phyloP scores from a whole-genome alignment of 1,140 invertebrate genomes.

The Brachionus paranguensis region DNA sequence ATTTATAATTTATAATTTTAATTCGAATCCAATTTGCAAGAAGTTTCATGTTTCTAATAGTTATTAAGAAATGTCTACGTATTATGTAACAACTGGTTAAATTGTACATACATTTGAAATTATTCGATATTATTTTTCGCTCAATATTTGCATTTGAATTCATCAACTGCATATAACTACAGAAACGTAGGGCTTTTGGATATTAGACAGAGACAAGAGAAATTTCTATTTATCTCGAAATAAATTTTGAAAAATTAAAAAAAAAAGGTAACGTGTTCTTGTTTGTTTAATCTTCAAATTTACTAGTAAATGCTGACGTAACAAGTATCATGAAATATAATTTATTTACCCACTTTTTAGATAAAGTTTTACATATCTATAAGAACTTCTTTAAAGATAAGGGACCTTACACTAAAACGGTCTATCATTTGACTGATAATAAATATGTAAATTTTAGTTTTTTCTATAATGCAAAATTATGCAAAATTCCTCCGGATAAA shows the following conservation, averaged over 20 bases:
- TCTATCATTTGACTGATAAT: not conserved
- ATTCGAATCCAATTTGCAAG: not conserved
- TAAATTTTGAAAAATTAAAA: not conserved
- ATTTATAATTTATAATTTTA: not conserved
- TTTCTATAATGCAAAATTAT: not conserved
- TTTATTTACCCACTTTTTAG: not conserved
- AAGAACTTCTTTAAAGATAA: not conserved
- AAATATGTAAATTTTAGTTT: not conserved
- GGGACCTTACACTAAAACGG: not conserved
- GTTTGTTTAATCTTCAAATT: not conserved
- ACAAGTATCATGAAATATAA: not conserved
- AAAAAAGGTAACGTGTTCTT: not conserved
- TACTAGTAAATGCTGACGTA: not conserved
- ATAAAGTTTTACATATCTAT: not conserved
- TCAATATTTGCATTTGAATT: not conserved
- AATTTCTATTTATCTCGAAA: not conserved
- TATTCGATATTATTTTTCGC: not conserved
- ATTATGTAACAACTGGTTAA: not conserved
- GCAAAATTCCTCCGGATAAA: not conserved
- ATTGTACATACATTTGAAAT: not conserved
- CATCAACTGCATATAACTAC: not conserved
- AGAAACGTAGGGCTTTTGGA: not conserved
- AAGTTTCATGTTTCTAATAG: not conserved
- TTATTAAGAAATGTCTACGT: not conserved
- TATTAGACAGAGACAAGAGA: not conserved